Evolutionary conservation across 2,113 vertebrate genomes (phyloP).

Genomic region (Mirounga angustirostris): DNA sequence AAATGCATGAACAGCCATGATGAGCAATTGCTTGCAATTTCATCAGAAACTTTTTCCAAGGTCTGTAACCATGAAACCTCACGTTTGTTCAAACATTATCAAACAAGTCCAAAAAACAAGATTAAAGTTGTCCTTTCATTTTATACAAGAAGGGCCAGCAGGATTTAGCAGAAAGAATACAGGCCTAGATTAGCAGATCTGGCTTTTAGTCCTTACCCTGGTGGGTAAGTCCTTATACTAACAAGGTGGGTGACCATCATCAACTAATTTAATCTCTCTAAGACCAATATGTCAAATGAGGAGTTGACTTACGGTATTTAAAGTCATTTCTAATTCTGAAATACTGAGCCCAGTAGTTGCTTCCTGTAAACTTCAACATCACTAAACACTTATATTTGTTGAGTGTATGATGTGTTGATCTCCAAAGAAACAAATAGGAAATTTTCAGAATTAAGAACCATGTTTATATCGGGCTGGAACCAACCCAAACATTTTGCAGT

Average conservation of each 20-base stretch:
- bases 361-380: conserved; percentile 17
- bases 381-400: background rate
- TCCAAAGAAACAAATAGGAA: background rate
- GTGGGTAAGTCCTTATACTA: background rate
- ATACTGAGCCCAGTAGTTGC: background rate
- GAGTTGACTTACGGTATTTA: background rate
- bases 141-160: conserved; percentile 14
- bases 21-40: conserved; percentile 44
- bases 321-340: conserved; percentile 44
- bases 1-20: conserved; percentile 22
- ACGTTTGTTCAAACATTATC: conserved; percentile 2
- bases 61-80: background rate
- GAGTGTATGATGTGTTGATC: background rate
- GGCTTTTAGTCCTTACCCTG: background rate
- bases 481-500: background rate
- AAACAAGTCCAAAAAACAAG: background rate
- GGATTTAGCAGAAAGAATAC: background rate
- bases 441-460: conserved; percentile 26
- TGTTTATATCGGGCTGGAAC: background rate
- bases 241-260: background rate
- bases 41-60: conserved; percentile 14
- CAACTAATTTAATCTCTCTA: background rate
- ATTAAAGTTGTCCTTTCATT: conserved; percentile 14
- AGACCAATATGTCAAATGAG: conserved; percentile 26
- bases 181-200: background rate